These are phyloP conservation scores for Rhynchotus rufescens DNA, from an alignment of 2,797 vertebrate genomes.

Conservation along the genomic window DNA sequence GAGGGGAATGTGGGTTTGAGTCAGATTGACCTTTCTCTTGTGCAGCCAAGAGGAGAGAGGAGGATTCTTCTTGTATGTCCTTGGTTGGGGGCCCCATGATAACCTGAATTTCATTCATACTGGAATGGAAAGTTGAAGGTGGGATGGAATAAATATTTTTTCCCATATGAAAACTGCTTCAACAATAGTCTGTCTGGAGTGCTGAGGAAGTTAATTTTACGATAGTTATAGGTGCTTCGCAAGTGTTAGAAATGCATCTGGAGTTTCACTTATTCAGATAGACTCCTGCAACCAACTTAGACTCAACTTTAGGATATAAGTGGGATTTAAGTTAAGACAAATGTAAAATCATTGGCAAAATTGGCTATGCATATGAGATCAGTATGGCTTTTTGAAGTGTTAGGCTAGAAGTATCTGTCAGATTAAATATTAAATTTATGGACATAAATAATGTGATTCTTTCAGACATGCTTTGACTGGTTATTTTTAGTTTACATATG, in stretches of 20 bases:
- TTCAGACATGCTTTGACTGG: not conserved
- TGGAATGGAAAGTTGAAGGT: not conserved
- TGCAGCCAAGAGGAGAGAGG: not conserved
- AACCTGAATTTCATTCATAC: not conserved
- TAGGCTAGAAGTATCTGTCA: not conserved
- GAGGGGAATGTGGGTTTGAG: not conserved
- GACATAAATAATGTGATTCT: not conserved
- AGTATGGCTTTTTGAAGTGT: not conserved
- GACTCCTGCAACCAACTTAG: not conserved
- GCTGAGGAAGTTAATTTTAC: not conserved
- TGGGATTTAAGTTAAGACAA: not conserved
- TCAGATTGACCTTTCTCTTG: not conserved
- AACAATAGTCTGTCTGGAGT: not conserved
- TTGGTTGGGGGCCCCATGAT: not conserved
- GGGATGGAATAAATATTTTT: not conserved
- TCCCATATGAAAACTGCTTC: not conserved
- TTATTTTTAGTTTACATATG: not conserved
- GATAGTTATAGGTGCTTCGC: not conserved
- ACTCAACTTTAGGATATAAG: not conserved
- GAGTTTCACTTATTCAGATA: not conserved
- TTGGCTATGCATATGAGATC: not conserved
- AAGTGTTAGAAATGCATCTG: not conserved
- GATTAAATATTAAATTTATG: not conserved
- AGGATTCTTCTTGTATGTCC: not conserved
- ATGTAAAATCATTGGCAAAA: not conserved